phyloP scores from a whole-genome alignment of 2,888 invertebrate species.

The Neoaliturus tenellus region DNA sequence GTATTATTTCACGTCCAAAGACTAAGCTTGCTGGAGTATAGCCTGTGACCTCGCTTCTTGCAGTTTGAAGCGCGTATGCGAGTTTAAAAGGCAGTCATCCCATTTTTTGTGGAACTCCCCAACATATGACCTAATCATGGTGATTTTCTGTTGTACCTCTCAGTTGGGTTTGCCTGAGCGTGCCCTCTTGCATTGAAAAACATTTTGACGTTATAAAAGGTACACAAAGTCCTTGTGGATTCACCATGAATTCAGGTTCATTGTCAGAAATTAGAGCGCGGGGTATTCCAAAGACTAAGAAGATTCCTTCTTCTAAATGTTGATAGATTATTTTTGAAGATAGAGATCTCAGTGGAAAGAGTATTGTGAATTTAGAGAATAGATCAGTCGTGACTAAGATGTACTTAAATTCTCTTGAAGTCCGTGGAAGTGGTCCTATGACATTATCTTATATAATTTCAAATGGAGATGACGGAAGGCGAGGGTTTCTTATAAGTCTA shows the following conservation, averaged over 20 bases:
- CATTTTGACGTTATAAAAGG: slow-evolving; percentile 56
- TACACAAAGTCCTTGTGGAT: not conserved
- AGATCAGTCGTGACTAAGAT: slow-evolving; percentile 66
- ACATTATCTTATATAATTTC: slow-evolving; percentile 63
- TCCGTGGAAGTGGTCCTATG: slow-evolving; percentile 68
- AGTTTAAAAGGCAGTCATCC: slow-evolving; percentile 64
- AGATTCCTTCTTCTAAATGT: slow-evolving; percentile 61
- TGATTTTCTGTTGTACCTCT: slow-evolving; percentile 65
- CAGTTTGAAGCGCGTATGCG: slow-evolving; percentile 63
- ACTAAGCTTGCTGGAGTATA: slow-evolving; percentile 21
- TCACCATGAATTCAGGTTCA: not conserved
- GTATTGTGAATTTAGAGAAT: slow-evolving; percentile 66
- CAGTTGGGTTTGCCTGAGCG: slow-evolving; percentile 66
- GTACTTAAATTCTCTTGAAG: slow-evolving; percentile 64
- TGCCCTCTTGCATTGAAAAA: slow-evolving; percentile 61
- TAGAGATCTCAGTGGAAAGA: slow-evolving; percentile 62
- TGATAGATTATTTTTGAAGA: slow-evolving; percentile 59
- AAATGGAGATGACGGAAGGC: not conserved
- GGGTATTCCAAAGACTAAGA: slow-evolving; percentile 40
- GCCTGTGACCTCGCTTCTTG: not conserved
- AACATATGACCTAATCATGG: slow-evolving; percentile 63
- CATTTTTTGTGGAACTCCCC: slow-evolving; percentile 64
- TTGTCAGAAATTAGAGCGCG: not conserved
- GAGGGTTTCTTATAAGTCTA: not conserved
- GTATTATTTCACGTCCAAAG: not conserved